A percentile compares a stretch with the other conserved stretches of the same genome.
phyloP scores from a whole-genome alignment of 2,797 vertebrate species.

The Setipinna tenuifilis region DNA sequence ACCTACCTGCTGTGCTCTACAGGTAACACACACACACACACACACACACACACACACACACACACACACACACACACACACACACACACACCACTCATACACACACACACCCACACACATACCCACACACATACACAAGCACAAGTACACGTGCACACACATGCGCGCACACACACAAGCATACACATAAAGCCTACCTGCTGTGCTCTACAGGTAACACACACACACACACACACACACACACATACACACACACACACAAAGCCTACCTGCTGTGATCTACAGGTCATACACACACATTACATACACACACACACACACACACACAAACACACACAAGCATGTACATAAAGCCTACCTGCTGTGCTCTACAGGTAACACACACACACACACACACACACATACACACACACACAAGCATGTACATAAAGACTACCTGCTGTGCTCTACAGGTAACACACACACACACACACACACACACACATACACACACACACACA shows the following conservation, averaged over 20 bases:
- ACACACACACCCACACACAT: not conserved
- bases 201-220: not conserved
- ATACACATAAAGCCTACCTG: not conserved
- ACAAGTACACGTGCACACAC: not conserved
- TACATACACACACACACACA: not conserved
- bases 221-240: not conserved
- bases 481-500: not conserved
- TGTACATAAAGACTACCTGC: not conserved
- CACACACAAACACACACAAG: no score
- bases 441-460: not conserved
- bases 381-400: not conserved
- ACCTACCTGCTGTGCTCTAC: conserved; percentile 91
- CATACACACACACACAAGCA: not conserved
- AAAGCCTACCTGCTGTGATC: not conserved
- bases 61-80: not conserved
- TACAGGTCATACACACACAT: not conserved
- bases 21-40: conserved; percentile 70
- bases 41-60: conserved; percentile 26
- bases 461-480: conserved; percentile 1
- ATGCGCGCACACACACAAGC: no score
- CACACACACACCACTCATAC: not conserved
- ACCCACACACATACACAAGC: not conserved
- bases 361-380: not conserved
- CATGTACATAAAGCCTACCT: not conserved
- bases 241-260: not conserved